These are phyloP conservation scores for Hanleya hanleyi DNA, from an alignment of 2,888 invertebrate species.

Conservation along the genomic window DNA sequence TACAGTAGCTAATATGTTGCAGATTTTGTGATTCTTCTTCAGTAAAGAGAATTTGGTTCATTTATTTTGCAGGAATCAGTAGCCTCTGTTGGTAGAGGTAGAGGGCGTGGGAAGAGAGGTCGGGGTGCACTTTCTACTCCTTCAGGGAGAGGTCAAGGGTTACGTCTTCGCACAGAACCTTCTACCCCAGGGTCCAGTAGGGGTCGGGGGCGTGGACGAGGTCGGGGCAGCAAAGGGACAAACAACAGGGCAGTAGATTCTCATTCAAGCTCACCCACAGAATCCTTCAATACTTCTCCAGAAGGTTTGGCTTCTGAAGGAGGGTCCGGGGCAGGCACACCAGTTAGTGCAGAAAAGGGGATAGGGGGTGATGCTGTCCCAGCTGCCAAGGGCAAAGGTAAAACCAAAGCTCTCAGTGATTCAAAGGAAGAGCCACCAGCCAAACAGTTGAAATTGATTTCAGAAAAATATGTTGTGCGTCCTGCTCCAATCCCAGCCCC, in stretches of 20 bases:
- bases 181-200: not conserved
- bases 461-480: slow-evolving; percentile 54
- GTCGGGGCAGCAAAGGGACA: not conserved
- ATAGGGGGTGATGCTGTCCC: too few species aligned
- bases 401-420: not conserved
- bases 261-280: not conserved
- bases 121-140: not conserved
- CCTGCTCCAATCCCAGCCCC: slow-evolving; percentile 65
- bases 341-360: not conserved
- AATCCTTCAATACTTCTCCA: not conserved
- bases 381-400: not conserved
- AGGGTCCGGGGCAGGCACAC: not conserved
- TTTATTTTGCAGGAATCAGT: not conserved
- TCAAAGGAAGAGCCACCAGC: not conserved
- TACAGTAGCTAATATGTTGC: too few species aligned
- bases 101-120: not conserved
- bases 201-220: not conserved
- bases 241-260: not conserved
- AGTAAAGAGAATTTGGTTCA: too few species aligned
- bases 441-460: not conserved
- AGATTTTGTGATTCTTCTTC: too few species aligned
- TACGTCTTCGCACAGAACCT: not conserved
- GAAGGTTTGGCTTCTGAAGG: not conserved
- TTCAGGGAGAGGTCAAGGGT: not conserved
- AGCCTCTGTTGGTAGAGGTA: not conserved